Percentiles rank a stretch among this genome's conserved stretches.
These are phyloP conservation scores for Danaus chrysippus DNA, from an alignment of 2,888 invertebrate species.

Conservation along the genomic window DNA sequence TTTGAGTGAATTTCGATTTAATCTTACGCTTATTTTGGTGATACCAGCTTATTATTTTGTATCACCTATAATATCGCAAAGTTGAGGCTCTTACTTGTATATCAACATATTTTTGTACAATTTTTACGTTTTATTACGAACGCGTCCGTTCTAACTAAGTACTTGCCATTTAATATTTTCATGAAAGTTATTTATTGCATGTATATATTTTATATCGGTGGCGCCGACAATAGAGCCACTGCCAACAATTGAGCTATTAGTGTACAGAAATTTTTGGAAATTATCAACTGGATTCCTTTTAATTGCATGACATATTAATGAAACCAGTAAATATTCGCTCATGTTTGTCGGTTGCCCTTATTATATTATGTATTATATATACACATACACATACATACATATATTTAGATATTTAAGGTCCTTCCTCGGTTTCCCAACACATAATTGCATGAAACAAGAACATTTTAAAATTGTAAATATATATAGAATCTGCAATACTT, in stretches of 20 bases:
- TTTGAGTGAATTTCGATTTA: constrained; percentile 60
- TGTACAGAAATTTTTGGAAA: constrained; percentile 13
- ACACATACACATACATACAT: constrained; percentile 5
- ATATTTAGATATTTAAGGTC: constrained; percentile 27
- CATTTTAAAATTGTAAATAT: constrained; percentile 57
- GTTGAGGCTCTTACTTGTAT: constrained; percentile 64
- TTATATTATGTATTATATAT: constrained; percentile 18
- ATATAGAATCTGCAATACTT: constrained; percentile 44
- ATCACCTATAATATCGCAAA: constrained; percentile 58
- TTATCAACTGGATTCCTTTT: constrained; percentile 12
- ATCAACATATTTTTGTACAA: constrained; percentile 37
- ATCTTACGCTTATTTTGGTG: constrained; percentile 70
- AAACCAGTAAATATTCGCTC: constrained; percentile 17
- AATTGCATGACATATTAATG: not conserved
- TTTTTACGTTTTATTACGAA: constrained; percentile 49
- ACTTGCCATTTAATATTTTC: constrained; percentile 75
- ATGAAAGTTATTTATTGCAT: constrained; percentile 72
- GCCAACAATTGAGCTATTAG: constrained; percentile 10
- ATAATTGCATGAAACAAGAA: constrained; percentile 51
- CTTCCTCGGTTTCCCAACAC: constrained; percentile 43
- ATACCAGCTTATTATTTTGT: constrained; percentile 47
- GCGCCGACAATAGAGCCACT: constrained; percentile 35
- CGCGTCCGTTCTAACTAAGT: constrained; percentile 64
- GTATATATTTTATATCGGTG: constrained; percentile 38
- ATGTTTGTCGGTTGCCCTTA: constrained; percentile 19